A percentile compares a stretch with the other conserved stretches of the same genome.
Evolutionary conservation across 2,797 vertebrate genomes (phyloP).

Genomic region (Cryptoblepharus egeriae): DNA sequence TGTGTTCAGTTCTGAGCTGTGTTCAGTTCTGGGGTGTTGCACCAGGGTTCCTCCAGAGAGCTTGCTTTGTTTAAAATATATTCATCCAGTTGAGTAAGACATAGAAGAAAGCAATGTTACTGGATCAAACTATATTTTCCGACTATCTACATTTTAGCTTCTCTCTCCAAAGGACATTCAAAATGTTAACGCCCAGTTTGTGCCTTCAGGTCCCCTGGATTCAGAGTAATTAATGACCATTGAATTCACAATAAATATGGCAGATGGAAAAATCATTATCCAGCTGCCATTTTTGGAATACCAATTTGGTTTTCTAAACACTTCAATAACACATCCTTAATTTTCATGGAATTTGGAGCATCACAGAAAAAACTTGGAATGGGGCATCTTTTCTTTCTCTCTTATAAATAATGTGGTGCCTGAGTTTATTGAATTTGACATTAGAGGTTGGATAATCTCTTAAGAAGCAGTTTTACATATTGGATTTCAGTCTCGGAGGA

Average conservation of each 20-base stretch:
- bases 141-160: conserved; percentile 42
- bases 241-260: conserved; percentile 72
- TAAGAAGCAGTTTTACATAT: conserved; percentile 61
- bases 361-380: conserved; percentile 63
- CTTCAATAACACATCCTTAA: conserved; percentile 68
- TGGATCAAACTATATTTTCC: conserved; percentile 44
- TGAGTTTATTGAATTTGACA: conserved; percentile 64
- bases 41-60: no score
- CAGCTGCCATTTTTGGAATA: conserved; percentile 69
- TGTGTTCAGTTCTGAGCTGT: no score
- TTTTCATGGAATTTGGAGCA: conserved; percentile 43
- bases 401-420: conserved; percentile 43
- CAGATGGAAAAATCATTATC: conserved; percentile 70
- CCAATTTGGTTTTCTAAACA: conserved; percentile 66
- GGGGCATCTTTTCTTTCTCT: conserved; percentile 50
- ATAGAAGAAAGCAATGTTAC: neutral
- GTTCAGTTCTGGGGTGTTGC: no score
- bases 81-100: neutral
- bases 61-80: neutral
- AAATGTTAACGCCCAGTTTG: conserved; percentile 51
- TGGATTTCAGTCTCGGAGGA: conserved; percentile 58
- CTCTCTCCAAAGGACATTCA: conserved; percentile 53
- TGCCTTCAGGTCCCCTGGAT: conserved; percentile 49
- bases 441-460: conserved; percentile 61
- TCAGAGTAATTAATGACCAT: conserved; percentile 63